A percentile compares a stretch with the other conserved stretches of the same genome.
Conservation (phyloP, 2,113 vertebrate genomes). For the Pomatostomus ruficeps region DNA sequence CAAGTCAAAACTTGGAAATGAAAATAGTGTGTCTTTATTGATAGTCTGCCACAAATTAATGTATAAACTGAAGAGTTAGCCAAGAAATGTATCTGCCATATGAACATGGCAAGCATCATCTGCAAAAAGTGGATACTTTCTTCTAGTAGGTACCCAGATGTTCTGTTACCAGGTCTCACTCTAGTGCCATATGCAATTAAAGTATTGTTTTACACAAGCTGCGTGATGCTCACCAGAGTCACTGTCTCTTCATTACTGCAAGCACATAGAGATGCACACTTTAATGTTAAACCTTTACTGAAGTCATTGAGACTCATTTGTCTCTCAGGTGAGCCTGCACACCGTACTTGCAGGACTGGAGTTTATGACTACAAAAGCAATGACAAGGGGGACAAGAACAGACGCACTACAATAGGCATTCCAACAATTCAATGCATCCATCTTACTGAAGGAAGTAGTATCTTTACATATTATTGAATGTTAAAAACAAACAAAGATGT, state of each 20-base stretch:
- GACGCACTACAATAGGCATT: neutral
- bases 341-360: neutral
- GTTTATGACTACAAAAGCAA: neutral
- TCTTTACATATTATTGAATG: slow-evolving; percentile 25
- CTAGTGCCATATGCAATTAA: neutral
- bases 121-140: neutral
- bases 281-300: neutral
- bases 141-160: neutral
- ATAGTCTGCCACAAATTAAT: slow-evolving; percentile 31
- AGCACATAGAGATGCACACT: neutral
- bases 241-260: neutral
- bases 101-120: neutral
- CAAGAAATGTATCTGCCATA: neutral
- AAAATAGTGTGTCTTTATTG: slow-evolving; percentile 53
- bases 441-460: neutral
- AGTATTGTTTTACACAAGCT: neutral
- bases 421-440: slow-evolving; percentile 13
- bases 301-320: neutral
- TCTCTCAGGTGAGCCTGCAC: neutral
- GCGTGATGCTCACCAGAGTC: neutral
- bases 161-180: neutral
- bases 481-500: slow-evolving; percentile 65
- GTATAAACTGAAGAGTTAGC: neutral
- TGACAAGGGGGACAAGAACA: neutral
- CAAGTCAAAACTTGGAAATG: slow-evolving; percentile 29